Percentiles rank a stretch among this genome's conserved stretches.
Evolutionary conservation across 2,888 invertebrate genomes (phyloP).

Genomic region (Oscheius sp.): DNA sequence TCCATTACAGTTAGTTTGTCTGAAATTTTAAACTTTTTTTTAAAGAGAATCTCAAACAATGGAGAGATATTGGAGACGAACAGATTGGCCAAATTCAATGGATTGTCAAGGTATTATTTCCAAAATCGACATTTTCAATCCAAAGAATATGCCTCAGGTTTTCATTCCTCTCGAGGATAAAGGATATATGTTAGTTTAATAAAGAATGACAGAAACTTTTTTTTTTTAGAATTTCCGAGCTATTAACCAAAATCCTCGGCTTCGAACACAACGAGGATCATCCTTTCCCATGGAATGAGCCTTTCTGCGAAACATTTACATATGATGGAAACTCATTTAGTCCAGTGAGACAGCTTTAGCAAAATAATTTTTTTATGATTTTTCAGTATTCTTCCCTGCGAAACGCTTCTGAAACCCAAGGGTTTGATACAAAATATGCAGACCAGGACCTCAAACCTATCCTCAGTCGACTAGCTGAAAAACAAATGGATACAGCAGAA

Average conservation of each 20-base stretch:
- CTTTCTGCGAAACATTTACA: constrained; percentile 75
- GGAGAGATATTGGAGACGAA: constrained; percentile 51
- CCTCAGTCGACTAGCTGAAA: constrained; percentile 48
- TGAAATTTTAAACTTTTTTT: too few species aligned
- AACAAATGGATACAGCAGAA: constrained; percentile 75
- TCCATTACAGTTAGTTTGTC: constrained; percentile 13
- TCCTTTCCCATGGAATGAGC: constrained; percentile 82
- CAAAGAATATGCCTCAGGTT: constrained; percentile 74
- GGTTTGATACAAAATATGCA: constrained; percentile 18
- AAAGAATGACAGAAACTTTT: background rate
- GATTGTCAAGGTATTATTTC: constrained; percentile 53
- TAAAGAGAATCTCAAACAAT: background rate
- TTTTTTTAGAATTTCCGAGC: constrained; percentile 71
- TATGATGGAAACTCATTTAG: constrained; percentile 3
- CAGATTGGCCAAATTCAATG: constrained; percentile 53
- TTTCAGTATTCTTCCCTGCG: constrained; percentile 1
- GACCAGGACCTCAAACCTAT: constrained; percentile 40
- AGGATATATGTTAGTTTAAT: constrained; percentile 73
- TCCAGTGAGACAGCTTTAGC: too few species aligned
- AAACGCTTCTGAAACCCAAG: background rate
- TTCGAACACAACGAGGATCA: constrained; percentile 77
- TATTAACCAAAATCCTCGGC: constrained; percentile 78
- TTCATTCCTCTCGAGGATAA: constrained; percentile 83
- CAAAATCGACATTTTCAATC: constrained; percentile 46
- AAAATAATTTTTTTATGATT: background rate